Percentiles rank a stretch among this genome's conserved stretches.
phyloP scores from a whole-genome alignment of 1,140 invertebrate genomes.

The Aphidius gifuensis region DNA sequence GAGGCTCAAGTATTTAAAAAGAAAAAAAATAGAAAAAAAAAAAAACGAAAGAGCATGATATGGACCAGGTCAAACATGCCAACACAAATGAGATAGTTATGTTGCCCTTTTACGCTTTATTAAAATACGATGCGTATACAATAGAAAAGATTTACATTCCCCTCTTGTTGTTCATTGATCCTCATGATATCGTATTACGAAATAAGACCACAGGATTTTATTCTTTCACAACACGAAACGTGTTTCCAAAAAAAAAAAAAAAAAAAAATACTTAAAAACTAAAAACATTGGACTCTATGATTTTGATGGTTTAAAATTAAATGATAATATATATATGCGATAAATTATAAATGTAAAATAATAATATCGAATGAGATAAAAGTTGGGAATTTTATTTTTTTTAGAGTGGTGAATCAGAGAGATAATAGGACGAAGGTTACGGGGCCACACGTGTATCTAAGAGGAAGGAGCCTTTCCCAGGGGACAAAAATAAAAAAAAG shows the following conservation, averaged over 20 bases:
- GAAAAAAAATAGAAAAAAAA: not conserved
- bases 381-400: no score
- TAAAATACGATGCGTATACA: not conserved
- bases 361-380: no score
- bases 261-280: not conserved
- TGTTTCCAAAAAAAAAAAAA: not conserved
- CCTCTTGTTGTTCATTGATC: constrained; percentile 10
- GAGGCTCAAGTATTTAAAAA: constrained; percentile 27
- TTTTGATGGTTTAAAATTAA: no score
- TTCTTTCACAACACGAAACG: not conserved
- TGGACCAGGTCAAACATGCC: constrained; percentile 32
- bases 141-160: not conserved
- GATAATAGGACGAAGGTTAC: constrained; percentile 13
- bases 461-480: not conserved
- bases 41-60: not conserved
- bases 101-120: constrained; percentile 22
- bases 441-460: constrained; percentile 20
- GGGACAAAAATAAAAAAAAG: constrained; percentile 7
- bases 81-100: not conserved
- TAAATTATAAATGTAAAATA: no score
- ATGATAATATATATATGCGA: no score
- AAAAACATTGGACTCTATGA: not conserved
- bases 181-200: constrained; percentile 2
- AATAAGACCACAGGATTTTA: not conserved
- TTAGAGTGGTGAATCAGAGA: constrained; percentile 12